A percentile compares a stretch with the other conserved stretches of the same genome.
Conservation (phyloP, 2,888 invertebrate species). For the Smittia sp. region DNA sequence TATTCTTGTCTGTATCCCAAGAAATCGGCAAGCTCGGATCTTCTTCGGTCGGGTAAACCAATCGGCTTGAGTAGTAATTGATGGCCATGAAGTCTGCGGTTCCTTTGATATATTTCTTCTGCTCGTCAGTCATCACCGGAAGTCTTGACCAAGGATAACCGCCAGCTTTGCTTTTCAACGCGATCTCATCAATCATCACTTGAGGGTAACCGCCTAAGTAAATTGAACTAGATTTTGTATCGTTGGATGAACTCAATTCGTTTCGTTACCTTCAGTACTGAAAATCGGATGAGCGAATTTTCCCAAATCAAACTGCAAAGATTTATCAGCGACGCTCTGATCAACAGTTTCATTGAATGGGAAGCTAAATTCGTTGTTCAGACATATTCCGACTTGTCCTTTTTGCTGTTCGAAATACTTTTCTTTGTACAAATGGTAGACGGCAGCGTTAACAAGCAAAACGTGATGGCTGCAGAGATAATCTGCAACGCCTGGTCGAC, state of each 20-base stretch:
- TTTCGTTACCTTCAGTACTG: conserved; percentile 42
- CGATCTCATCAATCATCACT: conserved; percentile 47
- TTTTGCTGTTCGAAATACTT: conserved; percentile 50
- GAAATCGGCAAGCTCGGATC: no score
- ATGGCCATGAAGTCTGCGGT: conserved; percentile 34
- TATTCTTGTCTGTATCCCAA: neutral
- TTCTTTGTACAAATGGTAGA: conserved; percentile 53
- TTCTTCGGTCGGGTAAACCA: conserved; percentile 43
- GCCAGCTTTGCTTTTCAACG: conserved; percentile 47
- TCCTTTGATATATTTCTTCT: neutral
- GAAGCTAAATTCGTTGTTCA: conserved; percentile 46
- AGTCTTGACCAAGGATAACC: conserved; percentile 47
- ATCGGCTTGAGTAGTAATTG: conserved; percentile 42
- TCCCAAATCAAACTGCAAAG: conserved; percentile 47
- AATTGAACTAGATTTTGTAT: no score
- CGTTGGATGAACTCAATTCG: no score
- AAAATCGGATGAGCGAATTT: conserved; percentile 50
- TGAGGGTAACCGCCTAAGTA: conserved; percentile 48
- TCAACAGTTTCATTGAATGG: conserved; percentile 43
- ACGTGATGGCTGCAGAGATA: conserved; percentile 59
- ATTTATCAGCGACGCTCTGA: conserved; percentile 45
- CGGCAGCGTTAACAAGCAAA: conserved; percentile 59
- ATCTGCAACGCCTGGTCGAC: conserved; percentile 53
- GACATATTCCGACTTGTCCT: conserved; percentile 48
- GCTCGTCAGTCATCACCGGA: conserved; percentile 41